Conservation (phyloP, 1,140 invertebrate genomes). For the Daktulosphaira vitifoliae region DNA sequence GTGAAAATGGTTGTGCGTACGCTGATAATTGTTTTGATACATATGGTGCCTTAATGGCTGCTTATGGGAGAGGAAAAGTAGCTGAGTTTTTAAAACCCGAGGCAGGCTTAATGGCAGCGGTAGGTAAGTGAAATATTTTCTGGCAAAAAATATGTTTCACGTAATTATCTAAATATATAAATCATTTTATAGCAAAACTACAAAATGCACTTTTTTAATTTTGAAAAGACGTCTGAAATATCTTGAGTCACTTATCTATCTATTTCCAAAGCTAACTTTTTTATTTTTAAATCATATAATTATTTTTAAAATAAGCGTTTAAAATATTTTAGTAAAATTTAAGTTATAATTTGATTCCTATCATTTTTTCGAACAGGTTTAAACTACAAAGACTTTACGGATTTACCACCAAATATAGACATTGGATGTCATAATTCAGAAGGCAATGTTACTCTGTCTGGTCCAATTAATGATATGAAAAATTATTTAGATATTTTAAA, state of each 20-base stretch:
- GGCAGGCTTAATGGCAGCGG: conserved; percentile 35
- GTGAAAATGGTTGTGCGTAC: conserved; percentile 78
- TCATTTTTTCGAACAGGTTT: conserved; percentile 31
- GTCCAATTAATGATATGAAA: conserved; percentile 49
- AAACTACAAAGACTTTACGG: conserved; percentile 45
- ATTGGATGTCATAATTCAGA: conserved; percentile 62
- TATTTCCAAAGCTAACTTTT: too few species aligned
- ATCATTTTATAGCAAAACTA: neutral
- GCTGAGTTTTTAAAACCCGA: conserved; percentile 6
- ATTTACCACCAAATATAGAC: conserved; percentile 54
- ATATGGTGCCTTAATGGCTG: conserved; percentile 70
- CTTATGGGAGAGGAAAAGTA: conserved; percentile 47
- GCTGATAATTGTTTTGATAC: conserved; percentile 74
- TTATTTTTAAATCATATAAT: too few species aligned
- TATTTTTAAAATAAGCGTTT: too few species aligned
- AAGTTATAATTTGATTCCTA: neutral
- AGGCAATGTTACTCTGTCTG: conserved; percentile 60
- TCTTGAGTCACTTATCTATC: too few species aligned
- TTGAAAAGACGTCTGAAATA: too few species aligned
- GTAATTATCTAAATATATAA: neutral
- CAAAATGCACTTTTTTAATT: too few species aligned
- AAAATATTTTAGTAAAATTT: too few species aligned
- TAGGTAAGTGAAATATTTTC: conserved; percentile 35
- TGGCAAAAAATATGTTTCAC: neutral
- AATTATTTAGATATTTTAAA: conserved; percentile 45